phyloP scores from a whole-genome alignment of 2,888 invertebrate genomes.

The Conchocele bisecta region DNA sequence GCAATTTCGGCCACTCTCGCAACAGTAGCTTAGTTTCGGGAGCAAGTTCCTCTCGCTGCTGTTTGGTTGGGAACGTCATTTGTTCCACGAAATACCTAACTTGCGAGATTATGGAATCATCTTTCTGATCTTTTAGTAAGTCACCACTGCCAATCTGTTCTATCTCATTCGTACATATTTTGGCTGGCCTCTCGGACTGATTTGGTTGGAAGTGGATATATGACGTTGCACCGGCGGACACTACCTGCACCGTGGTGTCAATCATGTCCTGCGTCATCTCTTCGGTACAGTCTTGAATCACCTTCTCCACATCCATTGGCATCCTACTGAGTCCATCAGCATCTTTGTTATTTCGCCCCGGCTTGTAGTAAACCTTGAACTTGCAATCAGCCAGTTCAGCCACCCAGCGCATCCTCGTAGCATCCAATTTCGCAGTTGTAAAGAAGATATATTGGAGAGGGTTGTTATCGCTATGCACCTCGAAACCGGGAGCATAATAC shows the following conservation, averaged over 20 bases:
- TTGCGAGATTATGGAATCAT: too few species aligned
- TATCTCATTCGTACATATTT: too few species aligned
- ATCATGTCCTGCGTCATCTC: neutral
- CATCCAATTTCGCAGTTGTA: conserved; percentile 25
- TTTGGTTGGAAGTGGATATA: too few species aligned
- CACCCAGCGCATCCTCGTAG: conserved; percentile 14
- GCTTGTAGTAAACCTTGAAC: conserved; percentile 23
- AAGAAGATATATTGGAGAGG: conserved; percentile 20
- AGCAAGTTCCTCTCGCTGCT: too few species aligned
- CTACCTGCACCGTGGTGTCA: neutral
- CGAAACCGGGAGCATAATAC: conserved; percentile 35
- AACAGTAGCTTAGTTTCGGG: conserved; percentile 1
- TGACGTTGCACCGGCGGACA: too few species aligned
- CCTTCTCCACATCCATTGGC: conserved; percentile 1
- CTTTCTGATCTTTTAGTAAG: too few species aligned
- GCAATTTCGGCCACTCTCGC: conserved; percentile 6
- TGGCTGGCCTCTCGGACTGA: too few species aligned
- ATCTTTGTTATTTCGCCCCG: conserved; percentile 16
- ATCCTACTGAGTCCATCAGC: conserved; percentile 30
- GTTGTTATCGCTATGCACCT: conserved; percentile 32
- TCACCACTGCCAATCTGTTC: too few species aligned
- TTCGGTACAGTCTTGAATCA: neutral
- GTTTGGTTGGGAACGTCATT: too few species aligned
- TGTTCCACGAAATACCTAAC: too few species aligned
- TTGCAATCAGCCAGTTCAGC: conserved; percentile 18